Evolutionary conservation across 2,888 invertebrate genomes (phyloP).

Genomic region (Macaria notata): DNA sequence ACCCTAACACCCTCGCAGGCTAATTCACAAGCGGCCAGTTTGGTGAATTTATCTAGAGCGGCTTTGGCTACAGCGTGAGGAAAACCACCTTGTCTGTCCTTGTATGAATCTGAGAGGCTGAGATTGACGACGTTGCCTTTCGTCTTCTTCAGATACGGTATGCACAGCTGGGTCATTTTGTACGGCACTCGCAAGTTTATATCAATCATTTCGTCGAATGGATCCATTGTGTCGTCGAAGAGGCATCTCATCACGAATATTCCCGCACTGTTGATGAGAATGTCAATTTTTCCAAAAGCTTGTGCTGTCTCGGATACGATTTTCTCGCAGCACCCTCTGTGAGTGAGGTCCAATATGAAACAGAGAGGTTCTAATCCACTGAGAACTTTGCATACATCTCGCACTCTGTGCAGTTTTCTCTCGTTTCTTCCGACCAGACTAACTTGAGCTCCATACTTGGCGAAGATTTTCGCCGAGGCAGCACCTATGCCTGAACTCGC

Average conservation of each 20-base stretch:
- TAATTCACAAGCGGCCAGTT: conserved; percentile 47
- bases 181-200: too few species aligned
- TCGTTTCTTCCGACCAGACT: conserved; percentile 56
- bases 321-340: conserved; percentile 82
- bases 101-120: conserved; percentile 92
- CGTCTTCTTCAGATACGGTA: conserved; percentile 88
- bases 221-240: too few species aligned
- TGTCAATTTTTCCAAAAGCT: conserved; percentile 85
- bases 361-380: conserved; percentile 46
- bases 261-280: conserved; percentile 93
- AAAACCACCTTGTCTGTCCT: conserved; percentile 64
- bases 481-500: conserved; percentile 64
- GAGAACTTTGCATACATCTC: conserved; percentile 40
- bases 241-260: too few species aligned
- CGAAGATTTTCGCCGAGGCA: conserved; percentile 51
- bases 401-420: conserved; percentile 41
- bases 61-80: conserved; percentile 44
- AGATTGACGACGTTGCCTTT: conserved; percentile 94
- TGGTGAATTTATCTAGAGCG: conserved; percentile 47
- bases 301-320: conserved; percentile 85
- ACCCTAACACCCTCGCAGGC: conserved; percentile 47
- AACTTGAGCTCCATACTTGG: conserved; percentile 51
- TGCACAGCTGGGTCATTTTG: conserved; percentile 88
- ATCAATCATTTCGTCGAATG: too few species aligned
- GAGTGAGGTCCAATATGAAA: conserved; percentile 82